Conservation (phyloP, 1,140 invertebrate species). For the Ladona fulva region DNA sequence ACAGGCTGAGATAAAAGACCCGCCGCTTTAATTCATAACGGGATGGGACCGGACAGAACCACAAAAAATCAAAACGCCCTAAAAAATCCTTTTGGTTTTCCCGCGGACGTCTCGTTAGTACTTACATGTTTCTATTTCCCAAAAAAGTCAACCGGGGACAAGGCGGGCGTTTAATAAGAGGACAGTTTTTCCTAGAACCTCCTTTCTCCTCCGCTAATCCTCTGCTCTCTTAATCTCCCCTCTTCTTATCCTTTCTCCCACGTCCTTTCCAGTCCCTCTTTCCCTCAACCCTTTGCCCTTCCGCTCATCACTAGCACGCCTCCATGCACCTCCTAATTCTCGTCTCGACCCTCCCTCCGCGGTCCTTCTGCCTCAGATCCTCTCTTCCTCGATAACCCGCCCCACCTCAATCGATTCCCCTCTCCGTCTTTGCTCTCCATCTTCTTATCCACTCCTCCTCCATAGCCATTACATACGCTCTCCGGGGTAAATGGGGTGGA, state of each 20-base stretch:
- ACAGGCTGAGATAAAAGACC: no score
- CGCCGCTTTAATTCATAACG: no score
- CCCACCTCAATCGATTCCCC: background rate
- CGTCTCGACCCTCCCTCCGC: background rate
- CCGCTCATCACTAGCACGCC: background rate
- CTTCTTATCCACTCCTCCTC: background rate
- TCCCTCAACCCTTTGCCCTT: background rate
- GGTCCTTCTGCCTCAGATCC: background rate
- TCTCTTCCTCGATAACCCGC: background rate
- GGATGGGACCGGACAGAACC: no score
- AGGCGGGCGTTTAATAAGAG: no score
- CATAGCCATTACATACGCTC: conserved; percentile 4
- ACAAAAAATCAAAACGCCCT: no score
- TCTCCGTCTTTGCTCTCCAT: background rate
- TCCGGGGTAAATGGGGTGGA: background rate
- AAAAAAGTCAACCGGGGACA: no score
- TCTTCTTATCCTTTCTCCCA: no score
- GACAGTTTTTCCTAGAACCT: no score
- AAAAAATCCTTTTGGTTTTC: no score
- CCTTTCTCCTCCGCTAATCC: background rate
- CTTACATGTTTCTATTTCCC: no score
- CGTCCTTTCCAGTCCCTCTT: background rate
- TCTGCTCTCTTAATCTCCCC: background rate
- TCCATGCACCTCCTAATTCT: conserved; percentile 4
- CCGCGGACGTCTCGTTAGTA: no score